Base-by-base conservation (phyloP, 1,140 invertebrate genomes). In the Laupala kohalensis region DNA sequence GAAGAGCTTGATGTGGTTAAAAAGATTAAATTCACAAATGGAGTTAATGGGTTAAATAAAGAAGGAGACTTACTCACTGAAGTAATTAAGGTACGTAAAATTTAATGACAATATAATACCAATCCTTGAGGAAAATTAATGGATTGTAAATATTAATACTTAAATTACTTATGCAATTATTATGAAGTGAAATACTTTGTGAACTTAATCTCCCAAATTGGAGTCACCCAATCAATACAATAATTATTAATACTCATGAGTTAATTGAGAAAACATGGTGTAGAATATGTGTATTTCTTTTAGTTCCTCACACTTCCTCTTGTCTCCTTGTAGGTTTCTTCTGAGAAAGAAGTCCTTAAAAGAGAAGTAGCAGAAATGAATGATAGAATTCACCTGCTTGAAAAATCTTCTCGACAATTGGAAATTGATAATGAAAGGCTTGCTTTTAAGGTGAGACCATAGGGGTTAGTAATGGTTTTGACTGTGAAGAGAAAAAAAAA, bases 341-440 rank as follows among this genome's bases (percentile, higher is more conserved):
- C 78, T 29, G 79, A 81, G 73, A 77, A 78, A 72, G 79, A 81
- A 73, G 71, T 77, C 4, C 73, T 81, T 53, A 76, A 74, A 75
- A 68, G 76, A 69, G 76, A 79, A 75, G 76, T 79, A 9, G 72
- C 74, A 62, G 79, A 80, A 71, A 76, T 79, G 74, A 75, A 69
- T 53, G 77, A 80, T 15, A 28, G 78, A 9, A 75, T 81, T 19
- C 71, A 76, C 19, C 66, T 78, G 19, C 65, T 80, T 23, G 78
- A 80, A 71, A 79, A 78, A 72, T 75, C 78, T 6, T 78, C 77
- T 12, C 71, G 76, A 30, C 77, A 79, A 70, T 72, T 79, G 24
- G 78, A 79, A 73, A 71, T 78, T 12, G 78, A 80, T 71, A 80
- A 79, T 74, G 79, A 80, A 70, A 76, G 76, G 67, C 74, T 80